Evolutionary conservation across 2,888 invertebrate genomes (phyloP).

Genomic region (Melinaea marsaeus): DNA sequence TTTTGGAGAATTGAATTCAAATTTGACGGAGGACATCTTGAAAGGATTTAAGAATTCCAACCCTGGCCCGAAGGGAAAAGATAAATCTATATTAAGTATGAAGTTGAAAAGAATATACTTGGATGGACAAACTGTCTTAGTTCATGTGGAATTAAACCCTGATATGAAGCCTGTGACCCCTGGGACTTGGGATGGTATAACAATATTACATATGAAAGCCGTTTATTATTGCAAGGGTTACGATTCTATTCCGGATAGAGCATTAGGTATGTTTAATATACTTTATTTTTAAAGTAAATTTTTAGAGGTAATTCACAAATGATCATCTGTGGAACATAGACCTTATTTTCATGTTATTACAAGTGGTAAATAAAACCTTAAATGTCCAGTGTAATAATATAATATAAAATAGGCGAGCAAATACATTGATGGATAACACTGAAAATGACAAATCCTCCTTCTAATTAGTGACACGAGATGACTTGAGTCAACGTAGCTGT

Average conservation of each 20-base stretch:
- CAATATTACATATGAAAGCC: conserved; percentile 38
- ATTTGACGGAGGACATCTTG: conserved; percentile 39
- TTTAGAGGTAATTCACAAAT: too few species aligned
- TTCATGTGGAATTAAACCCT: conserved; percentile 53
- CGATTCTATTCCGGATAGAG: conserved; percentile 36
- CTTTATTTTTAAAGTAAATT: not conserved
- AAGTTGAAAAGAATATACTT: conserved; percentile 55
- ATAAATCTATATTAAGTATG: conserved; percentile 40
- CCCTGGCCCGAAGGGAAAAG: conserved; percentile 39
- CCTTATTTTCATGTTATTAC: too few species aligned
- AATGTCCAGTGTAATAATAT: too few species aligned
- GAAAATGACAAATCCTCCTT: too few species aligned
- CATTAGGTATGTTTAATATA: conserved; percentile 43
- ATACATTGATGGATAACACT: too few species aligned
- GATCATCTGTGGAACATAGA: too few species aligned
- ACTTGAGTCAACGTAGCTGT: too few species aligned
- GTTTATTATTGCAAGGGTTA: conserved; percentile 46
- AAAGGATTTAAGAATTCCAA: conserved; percentile 39
- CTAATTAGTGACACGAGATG: too few species aligned
- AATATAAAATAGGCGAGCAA: too few species aligned
- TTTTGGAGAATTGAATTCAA: conserved; percentile 34
- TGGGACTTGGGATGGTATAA: conserved; percentile 51
- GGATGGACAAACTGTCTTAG: conserved; percentile 48
- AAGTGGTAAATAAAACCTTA: too few species aligned
- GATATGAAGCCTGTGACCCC: conserved; percentile 51